Conservation (phyloP, 2,888 invertebrate genomes). For the Hofmannophila pseudospretella region DNA sequence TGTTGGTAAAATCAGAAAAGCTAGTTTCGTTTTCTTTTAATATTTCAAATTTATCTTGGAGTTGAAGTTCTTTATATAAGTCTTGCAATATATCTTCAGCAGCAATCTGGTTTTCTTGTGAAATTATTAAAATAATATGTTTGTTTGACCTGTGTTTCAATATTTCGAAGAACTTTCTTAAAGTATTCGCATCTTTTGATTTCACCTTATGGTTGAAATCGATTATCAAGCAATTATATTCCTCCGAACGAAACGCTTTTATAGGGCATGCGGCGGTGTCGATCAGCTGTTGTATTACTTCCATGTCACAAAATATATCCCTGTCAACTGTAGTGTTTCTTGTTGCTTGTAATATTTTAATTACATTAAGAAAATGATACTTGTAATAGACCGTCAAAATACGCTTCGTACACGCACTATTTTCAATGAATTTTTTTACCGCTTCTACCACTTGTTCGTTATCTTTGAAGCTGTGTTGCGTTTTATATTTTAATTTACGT, state of each 20-base stretch:
- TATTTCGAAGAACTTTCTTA: no score
- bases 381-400: not conserved
- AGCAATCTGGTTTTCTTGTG: not conserved
- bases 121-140: not conserved
- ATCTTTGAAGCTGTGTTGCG: not conserved
- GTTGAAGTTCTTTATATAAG: no score
- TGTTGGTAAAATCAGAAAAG: not conserved
- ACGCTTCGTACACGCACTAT: not conserved
- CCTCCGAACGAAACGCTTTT: not conserved
- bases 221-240: not conserved
- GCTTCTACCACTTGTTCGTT: not conserved
- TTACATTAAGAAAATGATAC: not conserved
- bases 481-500: not conserved
- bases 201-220: no score
- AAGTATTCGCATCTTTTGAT: no score
- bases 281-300: not conserved
- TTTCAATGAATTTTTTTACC: not conserved
- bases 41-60: not conserved
- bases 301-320: not conserved
- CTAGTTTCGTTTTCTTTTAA: not conserved
- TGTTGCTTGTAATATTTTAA: not conserved
- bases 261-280: not conserved
- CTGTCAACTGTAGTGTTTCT: not conserved
- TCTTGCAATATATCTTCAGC: not conserved
- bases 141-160: not conserved